These are phyloP conservation scores for Microdon myrmicae DNA, from an alignment of 2,888 invertebrate species.

Conservation along the genomic window DNA sequence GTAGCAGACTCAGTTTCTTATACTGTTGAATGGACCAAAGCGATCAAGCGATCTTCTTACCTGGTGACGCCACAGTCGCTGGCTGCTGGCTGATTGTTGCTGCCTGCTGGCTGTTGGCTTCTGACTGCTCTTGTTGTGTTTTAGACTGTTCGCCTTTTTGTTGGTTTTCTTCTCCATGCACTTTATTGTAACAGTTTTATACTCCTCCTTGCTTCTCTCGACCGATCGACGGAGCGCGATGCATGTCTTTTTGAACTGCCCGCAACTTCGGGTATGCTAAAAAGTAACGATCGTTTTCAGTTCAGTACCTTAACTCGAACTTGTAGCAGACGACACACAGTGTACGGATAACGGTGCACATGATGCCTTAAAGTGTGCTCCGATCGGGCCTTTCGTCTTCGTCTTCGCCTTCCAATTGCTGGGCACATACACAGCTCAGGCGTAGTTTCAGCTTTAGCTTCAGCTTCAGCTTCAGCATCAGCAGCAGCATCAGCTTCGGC, in stretches of 20 bases:
- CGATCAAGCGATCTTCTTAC: slow-evolving; percentile 40
- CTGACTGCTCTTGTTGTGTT: slow-evolving; percentile 48
- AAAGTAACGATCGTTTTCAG: slow-evolving; percentile 53
- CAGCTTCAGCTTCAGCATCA: no score
- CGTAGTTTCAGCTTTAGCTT: no score
- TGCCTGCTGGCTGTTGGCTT: slow-evolving; percentile 2
- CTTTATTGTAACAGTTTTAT: slow-evolving; percentile 53
- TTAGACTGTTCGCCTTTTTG: slow-evolving; percentile 40
- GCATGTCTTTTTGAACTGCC: slow-evolving; percentile 51
- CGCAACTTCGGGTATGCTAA: slow-evolving; percentile 53
- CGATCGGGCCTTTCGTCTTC: slow-evolving; percentile 52
- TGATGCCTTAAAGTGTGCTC: slow-evolving; percentile 52
- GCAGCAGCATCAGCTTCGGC: no score
- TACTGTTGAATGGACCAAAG: slow-evolving; percentile 50
- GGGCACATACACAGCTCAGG: slow-evolving; percentile 44
- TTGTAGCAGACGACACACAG: slow-evolving; percentile 53
- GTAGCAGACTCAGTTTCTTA: no score
- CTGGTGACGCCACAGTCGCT: neutral
- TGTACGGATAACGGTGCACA: slow-evolving; percentile 52
- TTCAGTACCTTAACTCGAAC: slow-evolving; percentile 53
- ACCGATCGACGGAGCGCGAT: slow-evolving; percentile 37
- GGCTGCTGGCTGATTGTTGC: neutral
- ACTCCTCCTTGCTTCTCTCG: slow-evolving; percentile 48
- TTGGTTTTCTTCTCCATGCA: slow-evolving; percentile 46
- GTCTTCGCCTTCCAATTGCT: no score